These are phyloP conservation scores for Synanthedon myopaeformis DNA, from an alignment of 2,888 invertebrate genomes.

Conservation along the genomic window DNA sequence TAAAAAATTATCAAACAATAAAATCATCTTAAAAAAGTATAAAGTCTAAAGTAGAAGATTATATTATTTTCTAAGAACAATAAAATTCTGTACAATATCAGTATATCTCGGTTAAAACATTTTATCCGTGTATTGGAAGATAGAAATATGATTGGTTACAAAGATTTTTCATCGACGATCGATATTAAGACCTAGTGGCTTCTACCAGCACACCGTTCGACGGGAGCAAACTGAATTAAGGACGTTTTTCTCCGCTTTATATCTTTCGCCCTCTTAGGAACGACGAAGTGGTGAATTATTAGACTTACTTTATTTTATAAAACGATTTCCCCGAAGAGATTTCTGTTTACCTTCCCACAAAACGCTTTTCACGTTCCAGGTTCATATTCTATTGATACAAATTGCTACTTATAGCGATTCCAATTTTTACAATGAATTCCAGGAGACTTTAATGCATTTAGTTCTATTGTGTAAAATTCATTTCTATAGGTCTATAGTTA, in stretches of 20 bases:
- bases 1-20: too few species aligned
- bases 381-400: conserved; percentile 36
- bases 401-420: conserved; percentile 20
- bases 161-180: conserved; percentile 41
- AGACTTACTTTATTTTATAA: conserved; percentile 64
- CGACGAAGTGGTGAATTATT: conserved; percentile 63
- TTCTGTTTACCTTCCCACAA: conserved; percentile 52
- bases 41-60: too few species aligned
- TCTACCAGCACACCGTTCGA: conserved; percentile 36
- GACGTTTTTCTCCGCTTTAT: conserved; percentile 62
- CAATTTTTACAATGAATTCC: neutral
- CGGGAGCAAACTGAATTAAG: conserved; percentile 60
- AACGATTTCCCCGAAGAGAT: conserved; percentile 46
- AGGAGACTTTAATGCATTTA: too few species aligned
- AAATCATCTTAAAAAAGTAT: too few species aligned
- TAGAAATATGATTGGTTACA: conserved; percentile 28
- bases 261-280: conserved; percentile 49
- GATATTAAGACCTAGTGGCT: conserved; percentile 39
- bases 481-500: too few species aligned
- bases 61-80: too few species aligned
- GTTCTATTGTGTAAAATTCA: too few species aligned
- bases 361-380: conserved; percentile 31
- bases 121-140: neutral
- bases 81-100: neutral
- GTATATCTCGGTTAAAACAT: neutral